phyloP scores from a whole-genome alignment of 2,113 vertebrate species.

The Elaphurus davidianus region DNA sequence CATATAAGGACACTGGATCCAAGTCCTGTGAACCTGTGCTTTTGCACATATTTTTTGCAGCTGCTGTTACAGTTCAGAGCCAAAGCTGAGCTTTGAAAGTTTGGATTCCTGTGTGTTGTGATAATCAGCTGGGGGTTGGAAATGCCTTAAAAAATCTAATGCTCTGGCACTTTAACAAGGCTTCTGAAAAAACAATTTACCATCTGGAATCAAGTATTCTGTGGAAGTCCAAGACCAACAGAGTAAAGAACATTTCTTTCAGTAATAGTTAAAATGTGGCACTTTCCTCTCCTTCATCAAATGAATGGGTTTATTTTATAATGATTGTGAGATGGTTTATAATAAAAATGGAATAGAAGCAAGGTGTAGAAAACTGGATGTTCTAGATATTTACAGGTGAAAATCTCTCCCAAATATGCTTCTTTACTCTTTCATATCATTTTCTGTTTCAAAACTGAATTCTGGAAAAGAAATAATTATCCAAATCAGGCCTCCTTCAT shows the following conservation, averaged over 20 bases:
- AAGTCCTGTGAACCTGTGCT: constrained; percentile 65
- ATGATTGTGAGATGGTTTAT: constrained; percentile 68
- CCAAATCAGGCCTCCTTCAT: constrained; percentile 55
- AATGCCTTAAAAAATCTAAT: constrained; percentile 80
- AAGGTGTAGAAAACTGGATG: constrained; percentile 63
- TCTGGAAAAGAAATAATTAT: constrained; percentile 58
- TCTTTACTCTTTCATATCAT: constrained; percentile 64
- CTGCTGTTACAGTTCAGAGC: constrained; percentile 75
- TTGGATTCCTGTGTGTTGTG: constrained; percentile 83
- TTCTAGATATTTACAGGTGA: constrained; percentile 58
- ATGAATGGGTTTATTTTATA: constrained; percentile 67
- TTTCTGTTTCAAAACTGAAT: constrained; percentile 73
- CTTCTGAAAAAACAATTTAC: constrained; percentile 85
- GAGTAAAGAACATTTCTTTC: constrained; percentile 77
- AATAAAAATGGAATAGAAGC: constrained; percentile 52
- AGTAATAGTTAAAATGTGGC: constrained; percentile 71
- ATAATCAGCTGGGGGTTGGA: constrained; percentile 84
- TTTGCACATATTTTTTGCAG: constrained; percentile 81
- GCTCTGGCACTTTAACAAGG: constrained; percentile 80
- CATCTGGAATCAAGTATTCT: constrained; percentile 83
- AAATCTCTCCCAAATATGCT: constrained; percentile 57
- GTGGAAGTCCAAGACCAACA: constrained; percentile 81
- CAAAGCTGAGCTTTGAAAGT: constrained; percentile 75
- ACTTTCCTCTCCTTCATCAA: constrained; percentile 72
- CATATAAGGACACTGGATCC: constrained; percentile 78